These are phyloP conservation scores for Strigops habroptila DNA, from an alignment of 2,113 vertebrate species.

Conservation along the genomic window DNA sequence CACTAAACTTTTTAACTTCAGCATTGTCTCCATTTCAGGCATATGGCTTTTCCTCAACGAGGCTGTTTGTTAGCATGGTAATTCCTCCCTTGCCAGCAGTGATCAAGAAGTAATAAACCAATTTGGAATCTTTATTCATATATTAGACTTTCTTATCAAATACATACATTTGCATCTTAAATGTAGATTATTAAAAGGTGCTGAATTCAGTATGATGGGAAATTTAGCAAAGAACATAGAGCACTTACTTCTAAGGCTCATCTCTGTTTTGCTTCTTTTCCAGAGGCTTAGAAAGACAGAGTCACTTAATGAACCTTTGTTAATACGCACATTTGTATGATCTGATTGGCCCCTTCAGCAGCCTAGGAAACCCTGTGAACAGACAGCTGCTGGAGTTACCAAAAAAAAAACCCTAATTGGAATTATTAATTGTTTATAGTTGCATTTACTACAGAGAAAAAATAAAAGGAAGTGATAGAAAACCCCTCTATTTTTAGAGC, in stretches of 20 bases:
- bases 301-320: slow-evolving; percentile 48
- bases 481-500: not conserved
- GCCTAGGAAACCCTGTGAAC: slow-evolving; percentile 26
- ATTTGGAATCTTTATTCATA: slow-evolving; percentile 41
- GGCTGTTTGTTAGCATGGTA: slow-evolving; percentile 1
- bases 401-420: not conserved
- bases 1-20: slow-evolving; percentile 24
- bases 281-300: slow-evolving; percentile 35
- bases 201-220: not conserved
- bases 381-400: not conserved
- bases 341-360: slow-evolving; percentile 47
- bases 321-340: slow-evolving; percentile 61
- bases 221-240: not conserved
- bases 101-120: slow-evolving; percentile 13
- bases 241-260: not conserved
- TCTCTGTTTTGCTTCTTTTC: slow-evolving; percentile 20
- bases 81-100: not conserved
- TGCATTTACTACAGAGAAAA: not conserved
- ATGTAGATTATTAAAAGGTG: slow-evolving; percentile 7
- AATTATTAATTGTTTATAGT: slow-evolving; percentile 39
- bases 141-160: not conserved
- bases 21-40: not conserved
- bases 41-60: not conserved
- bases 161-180: slow-evolving; percentile 33
- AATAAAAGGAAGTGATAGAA: not conserved